Conservation (phyloP, 2,113 vertebrate species). For the Prunella fulvescens region DNA sequence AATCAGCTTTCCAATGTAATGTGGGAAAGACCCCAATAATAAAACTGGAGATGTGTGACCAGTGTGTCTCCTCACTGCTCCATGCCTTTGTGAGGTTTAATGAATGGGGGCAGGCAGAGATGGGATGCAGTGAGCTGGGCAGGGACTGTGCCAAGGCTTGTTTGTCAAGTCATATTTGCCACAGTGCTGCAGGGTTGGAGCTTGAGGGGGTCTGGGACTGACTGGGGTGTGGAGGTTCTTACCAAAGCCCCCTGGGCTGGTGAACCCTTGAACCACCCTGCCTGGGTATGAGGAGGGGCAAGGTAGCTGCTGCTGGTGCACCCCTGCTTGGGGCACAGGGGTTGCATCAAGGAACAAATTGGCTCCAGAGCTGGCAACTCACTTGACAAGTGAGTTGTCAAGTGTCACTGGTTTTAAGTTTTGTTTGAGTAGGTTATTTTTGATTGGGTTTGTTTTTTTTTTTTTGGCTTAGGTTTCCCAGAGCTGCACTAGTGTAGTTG, state of each 20-base stretch:
- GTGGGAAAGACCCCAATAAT: neutral
- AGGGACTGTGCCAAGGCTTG: neutral
- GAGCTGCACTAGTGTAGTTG: neutral
- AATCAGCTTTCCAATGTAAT: neutral
- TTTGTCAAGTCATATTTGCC: neutral
- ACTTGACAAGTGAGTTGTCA: neutral
- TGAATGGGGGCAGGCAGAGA: neutral
- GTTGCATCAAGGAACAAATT: rapidly evolving
- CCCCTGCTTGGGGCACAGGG: neutral
- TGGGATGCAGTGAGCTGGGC: neutral
- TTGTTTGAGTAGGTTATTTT: neutral
- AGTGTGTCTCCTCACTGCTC: neutral
- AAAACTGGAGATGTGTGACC: neutral
- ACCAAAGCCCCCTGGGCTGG: neutral
- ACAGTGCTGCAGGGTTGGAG: neutral
- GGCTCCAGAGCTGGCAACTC: neutral
- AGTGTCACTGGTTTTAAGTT: neutral
- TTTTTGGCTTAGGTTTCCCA: neutral
- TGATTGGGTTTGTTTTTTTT: neutral
- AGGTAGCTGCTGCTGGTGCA: neutral
- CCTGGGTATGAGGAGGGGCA: neutral
- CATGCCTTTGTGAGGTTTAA: neutral
- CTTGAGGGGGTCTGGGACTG: neutral
- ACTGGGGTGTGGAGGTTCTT: neutral
- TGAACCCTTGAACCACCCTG: neutral